Conservation (phyloP, 1,140 invertebrate genomes). For the Diorhabda carinulata region DNA sequence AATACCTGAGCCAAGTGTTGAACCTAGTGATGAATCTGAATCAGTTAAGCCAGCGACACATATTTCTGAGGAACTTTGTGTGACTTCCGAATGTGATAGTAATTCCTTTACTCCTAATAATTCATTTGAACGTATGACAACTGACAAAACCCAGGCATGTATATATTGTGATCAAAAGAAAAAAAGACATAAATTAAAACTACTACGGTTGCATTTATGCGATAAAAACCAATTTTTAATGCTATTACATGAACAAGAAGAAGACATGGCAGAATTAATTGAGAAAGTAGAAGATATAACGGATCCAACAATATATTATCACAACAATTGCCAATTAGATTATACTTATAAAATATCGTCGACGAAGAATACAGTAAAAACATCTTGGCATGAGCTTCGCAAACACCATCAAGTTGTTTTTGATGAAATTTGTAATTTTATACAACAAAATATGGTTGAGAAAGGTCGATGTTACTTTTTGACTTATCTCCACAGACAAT, state of each 20-base stretch:
- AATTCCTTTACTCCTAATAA: constrained; percentile 9
- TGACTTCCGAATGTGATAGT: constrained; percentile 9
- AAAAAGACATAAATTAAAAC: constrained; percentile 32
- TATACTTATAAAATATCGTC: constrained; percentile 25
- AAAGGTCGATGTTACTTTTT: constrained; percentile 32
- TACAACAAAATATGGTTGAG: constrained; percentile 31
- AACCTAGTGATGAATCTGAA: neutral
- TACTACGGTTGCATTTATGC: constrained; percentile 15
- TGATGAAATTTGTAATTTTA: constrained; percentile 31
- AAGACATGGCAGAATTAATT: constrained; percentile 15
- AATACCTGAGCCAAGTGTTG: too few relatives aligned
- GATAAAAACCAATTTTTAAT: constrained; percentile 18
- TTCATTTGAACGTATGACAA: constrained; percentile 18
- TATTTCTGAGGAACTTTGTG: constrained; percentile 21
- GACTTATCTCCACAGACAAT: constrained; percentile 27
- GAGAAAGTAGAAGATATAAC: constrained; percentile 21
- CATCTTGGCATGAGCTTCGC: constrained; percentile 27
- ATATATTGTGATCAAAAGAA: constrained; percentile 25
- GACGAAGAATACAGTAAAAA: constrained; percentile 22
- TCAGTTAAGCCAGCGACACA: constrained; percentile 21
- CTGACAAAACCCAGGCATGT: constrained; percentile 12
- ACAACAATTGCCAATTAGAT: constrained; percentile 16
- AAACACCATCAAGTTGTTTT: constrained; percentile 31
- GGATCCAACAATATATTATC: constrained; percentile 20
- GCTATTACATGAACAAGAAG: constrained; percentile 16